A percentile compares a stretch with the other conserved stretches of the same genome.
phyloP scores from a whole-genome alignment of 2,797 vertebrate species.

The Chelonia mydas region DNA sequence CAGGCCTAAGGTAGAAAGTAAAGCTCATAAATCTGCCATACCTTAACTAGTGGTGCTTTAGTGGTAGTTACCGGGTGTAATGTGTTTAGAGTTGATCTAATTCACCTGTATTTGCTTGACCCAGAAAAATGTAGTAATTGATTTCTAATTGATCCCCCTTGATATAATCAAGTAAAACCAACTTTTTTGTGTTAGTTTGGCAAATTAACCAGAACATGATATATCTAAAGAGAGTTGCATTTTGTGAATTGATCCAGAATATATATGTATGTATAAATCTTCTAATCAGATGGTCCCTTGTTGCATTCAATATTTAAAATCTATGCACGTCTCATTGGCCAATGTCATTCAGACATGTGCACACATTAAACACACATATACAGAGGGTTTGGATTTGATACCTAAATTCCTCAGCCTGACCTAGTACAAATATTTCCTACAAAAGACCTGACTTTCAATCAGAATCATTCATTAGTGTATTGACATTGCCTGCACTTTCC shows the following conservation, averaged over 20 bases:
- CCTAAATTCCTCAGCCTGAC: background rate
- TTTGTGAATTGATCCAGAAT: background rate
- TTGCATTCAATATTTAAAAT: background rate
- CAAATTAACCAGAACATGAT: background rate
- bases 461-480: background rate
- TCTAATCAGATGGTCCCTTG: background rate
- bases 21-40: constrained; percentile 82
- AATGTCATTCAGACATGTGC: background rate
- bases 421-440: background rate
- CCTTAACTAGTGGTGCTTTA: constrained; percentile 84
- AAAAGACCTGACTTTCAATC: constrained; percentile 14
- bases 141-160: constrained; percentile 68
- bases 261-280: background rate
- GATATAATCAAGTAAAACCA: constrained; percentile 36
- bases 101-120: constrained; percentile 60
- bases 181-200: background rate
- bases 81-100: constrained; percentile 67
- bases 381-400: background rate
- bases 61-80: constrained; percentile 74
- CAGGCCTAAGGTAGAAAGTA: constrained; percentile 84
- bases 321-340: background rate
- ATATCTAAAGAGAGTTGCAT: background rate
- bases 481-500: background rate
- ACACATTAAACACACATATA: background rate
- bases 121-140: constrained; percentile 65